A percentile compares a stretch with the other conserved stretches of the same genome.
Conservation (phyloP, 1,140 invertebrate species). For the Drosophila funebris region DNA sequence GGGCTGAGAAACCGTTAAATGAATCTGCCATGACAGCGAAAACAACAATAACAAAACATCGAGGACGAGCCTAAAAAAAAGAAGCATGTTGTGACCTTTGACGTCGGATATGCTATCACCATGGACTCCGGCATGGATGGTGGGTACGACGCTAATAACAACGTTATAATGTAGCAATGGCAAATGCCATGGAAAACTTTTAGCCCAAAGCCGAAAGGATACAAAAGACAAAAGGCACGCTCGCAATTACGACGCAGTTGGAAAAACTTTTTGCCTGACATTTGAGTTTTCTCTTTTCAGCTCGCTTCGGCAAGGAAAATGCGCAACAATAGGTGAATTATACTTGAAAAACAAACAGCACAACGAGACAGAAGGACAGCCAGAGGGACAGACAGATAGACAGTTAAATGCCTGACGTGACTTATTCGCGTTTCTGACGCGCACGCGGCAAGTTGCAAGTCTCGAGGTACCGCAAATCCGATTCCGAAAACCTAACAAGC, state of each 20-base stretch:
- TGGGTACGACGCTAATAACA: constrained; percentile 47
- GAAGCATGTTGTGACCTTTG: constrained; percentile 38
- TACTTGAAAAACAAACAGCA: constrained; percentile 43
- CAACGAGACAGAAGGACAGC: constrained; percentile 14
- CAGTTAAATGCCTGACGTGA: constrained; percentile 59
- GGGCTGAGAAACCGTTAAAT: constrained; percentile 17
- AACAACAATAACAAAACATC: constrained; percentile 22
- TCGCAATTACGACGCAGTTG: constrained; percentile 47
- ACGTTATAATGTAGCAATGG: constrained; percentile 23
- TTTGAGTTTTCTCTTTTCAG: constrained; percentile 58
- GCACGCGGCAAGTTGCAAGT: constrained; percentile 57
- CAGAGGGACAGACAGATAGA: constrained; percentile 5
- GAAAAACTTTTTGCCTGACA: constrained; percentile 71
- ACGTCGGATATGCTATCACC: constrained; percentile 9
- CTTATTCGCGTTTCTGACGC: constrained; percentile 72
- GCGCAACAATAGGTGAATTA: constrained; percentile 66
- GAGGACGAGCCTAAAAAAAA: constrained; percentile 7
- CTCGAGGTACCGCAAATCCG: background rate
- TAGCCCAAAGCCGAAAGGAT: constrained; percentile 15
- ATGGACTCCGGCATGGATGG: background rate
- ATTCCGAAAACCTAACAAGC: constrained; percentile 44
- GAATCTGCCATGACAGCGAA: constrained; percentile 38
- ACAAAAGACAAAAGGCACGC: constrained; percentile 46
- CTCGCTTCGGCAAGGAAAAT: constrained; percentile 57
- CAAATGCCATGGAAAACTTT: constrained; percentile 56